Evolutionary conservation across 2,113 vertebrate genomes (phyloP).

Genomic region (Nestor notabilis): DNA sequence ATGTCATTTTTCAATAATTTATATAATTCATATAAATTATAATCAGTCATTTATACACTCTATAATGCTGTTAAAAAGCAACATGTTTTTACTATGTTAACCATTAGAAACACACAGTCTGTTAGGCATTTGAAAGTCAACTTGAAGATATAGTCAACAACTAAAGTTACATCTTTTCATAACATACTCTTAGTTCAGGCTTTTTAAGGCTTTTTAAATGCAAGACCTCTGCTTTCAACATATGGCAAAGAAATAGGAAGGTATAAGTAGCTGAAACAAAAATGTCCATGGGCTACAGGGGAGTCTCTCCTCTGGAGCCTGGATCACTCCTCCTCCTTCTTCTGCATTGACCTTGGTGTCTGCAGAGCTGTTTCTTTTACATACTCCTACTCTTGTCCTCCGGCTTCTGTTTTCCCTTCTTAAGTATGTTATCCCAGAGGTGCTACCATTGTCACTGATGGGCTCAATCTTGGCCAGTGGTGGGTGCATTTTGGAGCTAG

Average conservation of each 20-base stretch:
- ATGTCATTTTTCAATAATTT: background rate
- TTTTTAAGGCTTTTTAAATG: background rate
- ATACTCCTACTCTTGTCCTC: background rate
- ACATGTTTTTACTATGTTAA: background rate
- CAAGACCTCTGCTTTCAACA: background rate
- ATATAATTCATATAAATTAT: background rate
- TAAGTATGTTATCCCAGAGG: background rate
- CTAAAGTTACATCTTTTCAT: background rate
- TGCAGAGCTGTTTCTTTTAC: background rate
- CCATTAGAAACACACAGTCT: background rate
- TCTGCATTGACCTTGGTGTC: background rate
- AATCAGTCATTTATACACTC: background rate
- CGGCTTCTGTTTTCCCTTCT: background rate
- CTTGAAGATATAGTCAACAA: background rate
- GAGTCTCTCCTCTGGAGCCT: background rate
- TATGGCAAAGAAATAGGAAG: background rate
- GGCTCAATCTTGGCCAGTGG: too few relatives aligned
- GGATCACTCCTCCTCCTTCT: background rate
- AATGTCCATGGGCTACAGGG: background rate
- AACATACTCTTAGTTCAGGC: background rate
- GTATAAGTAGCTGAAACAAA: background rate
- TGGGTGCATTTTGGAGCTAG: fast-evolving
- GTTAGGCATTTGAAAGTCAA: background rate
- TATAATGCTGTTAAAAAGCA: background rate
- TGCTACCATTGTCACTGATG: background rate